Evolutionary conservation across 1,140 invertebrate species (phyloP).

Genomic region (Probaryconus sp.): DNA sequence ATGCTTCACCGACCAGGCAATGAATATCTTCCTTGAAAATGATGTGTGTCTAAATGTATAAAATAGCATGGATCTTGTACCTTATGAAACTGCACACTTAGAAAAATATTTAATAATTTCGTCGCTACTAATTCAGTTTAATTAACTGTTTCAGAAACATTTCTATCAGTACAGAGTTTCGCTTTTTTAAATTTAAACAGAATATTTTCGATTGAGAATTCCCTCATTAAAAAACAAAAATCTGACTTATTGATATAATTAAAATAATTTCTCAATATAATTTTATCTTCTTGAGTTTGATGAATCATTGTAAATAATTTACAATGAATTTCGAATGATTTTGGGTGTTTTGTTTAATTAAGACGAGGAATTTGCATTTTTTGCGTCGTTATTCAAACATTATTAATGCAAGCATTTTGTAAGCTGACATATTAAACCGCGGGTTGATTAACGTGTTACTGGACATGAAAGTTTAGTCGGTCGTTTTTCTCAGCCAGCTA

Average conservation of each 20-base stretch:
- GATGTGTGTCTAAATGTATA: slow-evolving; percentile 7
- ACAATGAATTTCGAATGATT: no score
- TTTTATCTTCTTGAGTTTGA: no score
- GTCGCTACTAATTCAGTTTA: no score
- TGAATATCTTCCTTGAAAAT: slow-evolving; percentile 14
- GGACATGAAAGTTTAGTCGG: slow-evolving; percentile 9
- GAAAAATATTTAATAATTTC: no score
- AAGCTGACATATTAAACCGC: slow-evolving; percentile 25
- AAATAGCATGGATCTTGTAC: neutral
- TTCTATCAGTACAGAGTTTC: no score
- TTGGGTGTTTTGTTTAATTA: neutral
- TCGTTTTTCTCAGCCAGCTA: slow-evolving; percentile 20
- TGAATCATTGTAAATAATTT: no score
- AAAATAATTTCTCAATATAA: no score
- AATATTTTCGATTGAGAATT: no score
- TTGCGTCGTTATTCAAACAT: slow-evolving; percentile 14
- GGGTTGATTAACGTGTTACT: slow-evolving; percentile 18
- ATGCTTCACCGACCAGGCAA: slow-evolving; percentile 15
- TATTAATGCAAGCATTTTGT: slow-evolving; percentile 20
- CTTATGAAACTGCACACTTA: neutral
- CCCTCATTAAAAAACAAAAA: no score
- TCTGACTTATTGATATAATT: no score
- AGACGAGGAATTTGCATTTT: slow-evolving; percentile 2
- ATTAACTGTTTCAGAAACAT: no score
- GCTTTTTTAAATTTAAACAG: no score